These are phyloP conservation scores for Xylophagus ater DNA, from an alignment of 2,888 invertebrate genomes.

Conservation along the genomic window DNA sequence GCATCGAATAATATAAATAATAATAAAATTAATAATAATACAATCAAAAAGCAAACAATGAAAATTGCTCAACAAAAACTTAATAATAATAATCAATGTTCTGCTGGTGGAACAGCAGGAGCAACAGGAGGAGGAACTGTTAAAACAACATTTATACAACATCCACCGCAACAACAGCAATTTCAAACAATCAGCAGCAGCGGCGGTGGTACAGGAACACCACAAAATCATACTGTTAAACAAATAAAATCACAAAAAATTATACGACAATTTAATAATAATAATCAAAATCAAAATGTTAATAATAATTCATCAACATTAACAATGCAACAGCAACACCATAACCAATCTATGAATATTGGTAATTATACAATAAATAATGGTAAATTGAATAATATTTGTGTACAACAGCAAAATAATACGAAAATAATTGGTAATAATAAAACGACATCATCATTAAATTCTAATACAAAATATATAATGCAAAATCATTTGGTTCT, in stretches of 20 bases:
- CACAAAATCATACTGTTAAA: slow-evolving; percentile 19
- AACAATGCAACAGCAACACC: slow-evolving; percentile 17
- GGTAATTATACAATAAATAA: slow-evolving; percentile 25
- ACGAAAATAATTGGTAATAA: slow-evolving; percentile 1
- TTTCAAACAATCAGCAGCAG: slow-evolving; percentile 18
- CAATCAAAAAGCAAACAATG: slow-evolving; percentile 26
- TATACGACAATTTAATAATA: slow-evolving; percentile 30
- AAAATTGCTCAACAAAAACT: slow-evolving; percentile 24
- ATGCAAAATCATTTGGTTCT: slow-evolving; percentile 24
- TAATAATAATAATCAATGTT: slow-evolving; percentile 11
- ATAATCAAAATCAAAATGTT: slow-evolving; percentile 18
- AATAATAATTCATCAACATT: neutral
- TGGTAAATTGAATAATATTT: slow-evolving; percentile 21
- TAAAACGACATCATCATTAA: neutral
- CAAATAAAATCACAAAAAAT: slow-evolving; percentile 26
- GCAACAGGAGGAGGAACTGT: neutral
- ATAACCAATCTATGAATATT: slow-evolving; percentile 14
- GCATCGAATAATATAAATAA: slow-evolving; percentile 10
- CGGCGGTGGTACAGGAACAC: slow-evolving; percentile 22
- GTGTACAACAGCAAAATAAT: slow-evolving; percentile 20
- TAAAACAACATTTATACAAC: slow-evolving; percentile 8
- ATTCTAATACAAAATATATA: slow-evolving; percentile 24
- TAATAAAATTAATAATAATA: slow-evolving; percentile 24
- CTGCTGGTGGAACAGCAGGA: slow-evolving; percentile 2
- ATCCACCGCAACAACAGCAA: slow-evolving; percentile 1